Evolutionary conservation across 2,113 vertebrate species (phyloP).

Genomic region (Leptosomus discolor): DNA sequence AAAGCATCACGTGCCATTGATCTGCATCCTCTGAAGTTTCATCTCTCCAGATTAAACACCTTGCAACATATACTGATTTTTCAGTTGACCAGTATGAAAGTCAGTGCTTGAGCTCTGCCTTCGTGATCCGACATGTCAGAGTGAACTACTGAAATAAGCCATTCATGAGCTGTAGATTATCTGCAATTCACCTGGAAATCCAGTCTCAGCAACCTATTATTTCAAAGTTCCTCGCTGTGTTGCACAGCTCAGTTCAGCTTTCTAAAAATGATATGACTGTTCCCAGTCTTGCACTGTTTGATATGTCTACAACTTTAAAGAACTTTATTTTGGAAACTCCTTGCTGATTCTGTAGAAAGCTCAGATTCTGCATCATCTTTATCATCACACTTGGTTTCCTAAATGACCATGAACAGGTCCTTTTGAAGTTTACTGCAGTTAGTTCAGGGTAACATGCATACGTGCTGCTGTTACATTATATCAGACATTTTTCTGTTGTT

Average conservation of each 20-base stretch:
- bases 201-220: background rate
- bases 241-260: background rate
- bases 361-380: background rate
- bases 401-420: background rate
- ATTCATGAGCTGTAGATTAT: background rate
- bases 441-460: background rate
- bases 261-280: background rate
- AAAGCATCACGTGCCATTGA: background rate
- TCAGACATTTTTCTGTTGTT: background rate
- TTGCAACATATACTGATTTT: background rate
- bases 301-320: background rate
- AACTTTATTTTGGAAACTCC: background rate
- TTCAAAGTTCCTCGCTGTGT: background rate
- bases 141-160: background rate
- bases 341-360: background rate
- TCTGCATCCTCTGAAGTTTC: background rate
- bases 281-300: background rate
- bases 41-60: background rate
- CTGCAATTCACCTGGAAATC: background rate
- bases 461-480: background rate
- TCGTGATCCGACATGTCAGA: background rate
- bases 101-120: background rate
- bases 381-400: background rate
- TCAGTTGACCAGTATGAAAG: background rate
- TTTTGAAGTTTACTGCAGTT: background rate